A percentile compares a stretch with the other conserved stretches of the same genome.
phyloP scores from a whole-genome alignment of 1,140 invertebrate species.

The Sarcophaga peregrina region DNA sequence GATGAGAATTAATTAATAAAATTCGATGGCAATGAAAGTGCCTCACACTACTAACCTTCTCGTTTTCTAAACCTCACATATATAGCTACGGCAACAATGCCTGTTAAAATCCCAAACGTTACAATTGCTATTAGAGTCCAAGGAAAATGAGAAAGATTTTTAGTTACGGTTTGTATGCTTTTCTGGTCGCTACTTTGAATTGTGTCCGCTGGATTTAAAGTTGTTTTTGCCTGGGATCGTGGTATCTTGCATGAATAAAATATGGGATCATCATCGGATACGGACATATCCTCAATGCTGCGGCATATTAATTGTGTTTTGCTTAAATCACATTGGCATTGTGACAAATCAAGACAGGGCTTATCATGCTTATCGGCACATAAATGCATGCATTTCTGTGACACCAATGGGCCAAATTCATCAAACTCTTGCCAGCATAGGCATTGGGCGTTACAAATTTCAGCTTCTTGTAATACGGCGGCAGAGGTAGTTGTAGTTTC shows the following conservation, averaged over 20 bases:
- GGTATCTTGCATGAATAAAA: neutral
- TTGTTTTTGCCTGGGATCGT: neutral
- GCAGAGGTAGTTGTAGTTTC: neutral
- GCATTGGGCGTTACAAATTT: neutral
- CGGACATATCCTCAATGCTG: neutral
- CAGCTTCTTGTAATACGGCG: neutral
- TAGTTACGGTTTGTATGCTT: neutral
- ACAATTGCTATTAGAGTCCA: neutral
- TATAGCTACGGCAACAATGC: neutral
- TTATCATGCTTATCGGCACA: neutral
- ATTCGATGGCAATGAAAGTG: neutral
- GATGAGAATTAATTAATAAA: neutral
- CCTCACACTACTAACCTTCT: neutral
- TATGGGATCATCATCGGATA: neutral
- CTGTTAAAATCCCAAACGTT: neutral
- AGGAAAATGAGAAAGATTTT: neutral
- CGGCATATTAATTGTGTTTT: neutral
- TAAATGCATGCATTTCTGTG: neutral
- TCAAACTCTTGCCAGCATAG: constrained; percentile 22
- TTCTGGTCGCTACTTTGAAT: neutral
- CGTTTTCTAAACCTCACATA: neutral
- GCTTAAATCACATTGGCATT: neutral
- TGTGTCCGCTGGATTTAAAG: neutral
- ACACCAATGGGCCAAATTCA: neutral
- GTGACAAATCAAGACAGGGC: neutral